Conservation (phyloP, 2,888 invertebrate species). For the Sycophila texana region DNA sequence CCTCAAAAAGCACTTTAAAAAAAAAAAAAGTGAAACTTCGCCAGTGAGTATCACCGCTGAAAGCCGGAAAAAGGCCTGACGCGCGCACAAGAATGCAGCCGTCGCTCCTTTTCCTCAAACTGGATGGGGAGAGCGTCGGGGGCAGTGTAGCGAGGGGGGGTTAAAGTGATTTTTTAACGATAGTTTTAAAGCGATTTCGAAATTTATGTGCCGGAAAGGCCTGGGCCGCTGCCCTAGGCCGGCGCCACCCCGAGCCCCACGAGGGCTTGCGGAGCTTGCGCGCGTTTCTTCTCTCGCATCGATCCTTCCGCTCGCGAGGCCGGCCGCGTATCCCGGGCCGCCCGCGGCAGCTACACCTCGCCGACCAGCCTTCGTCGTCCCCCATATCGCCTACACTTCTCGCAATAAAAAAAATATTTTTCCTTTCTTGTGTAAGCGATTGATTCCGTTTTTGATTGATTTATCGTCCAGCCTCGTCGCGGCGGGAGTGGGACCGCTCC, state of each 20-base stretch:
- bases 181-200: slow-evolving; percentile 48
- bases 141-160: not conserved
- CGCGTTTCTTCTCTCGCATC: slow-evolving; percentile 61
- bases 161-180: slow-evolving; percentile 52
- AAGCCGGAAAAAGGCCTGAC: not conserved
- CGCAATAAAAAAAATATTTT: slow-evolving; percentile 17
- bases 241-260: not conserved
- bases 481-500: not conserved
- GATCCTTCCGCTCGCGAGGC: slow-evolving; percentile 55
- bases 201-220: slow-evolving; percentile 54
- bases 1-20: too few relatives aligned
- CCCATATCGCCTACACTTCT: slow-evolving; percentile 22
- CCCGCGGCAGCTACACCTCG: slow-evolving; percentile 45
- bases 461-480: slow-evolving; percentile 33
- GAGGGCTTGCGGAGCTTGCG: slow-evolving; percentile 48
- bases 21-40: too few relatives aligned
- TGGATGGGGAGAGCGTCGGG: not conserved
- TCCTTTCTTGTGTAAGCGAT: not conserved
- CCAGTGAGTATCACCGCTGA: too few relatives aligned
- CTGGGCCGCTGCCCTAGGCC: slow-evolving; percentile 11
- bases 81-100: not conserved
- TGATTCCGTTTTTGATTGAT: slow-evolving; percentile 39
- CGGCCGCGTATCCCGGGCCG: slow-evolving; percentile 55
- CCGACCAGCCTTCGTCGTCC: slow-evolving; percentile 32
- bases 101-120: not conserved